A percentile compares a stretch with the other conserved stretches of the same genome.
These are phyloP conservation scores for Hypothenemus hampei DNA, from an alignment of 1,140 invertebrate species.

Conservation along the genomic window DNA sequence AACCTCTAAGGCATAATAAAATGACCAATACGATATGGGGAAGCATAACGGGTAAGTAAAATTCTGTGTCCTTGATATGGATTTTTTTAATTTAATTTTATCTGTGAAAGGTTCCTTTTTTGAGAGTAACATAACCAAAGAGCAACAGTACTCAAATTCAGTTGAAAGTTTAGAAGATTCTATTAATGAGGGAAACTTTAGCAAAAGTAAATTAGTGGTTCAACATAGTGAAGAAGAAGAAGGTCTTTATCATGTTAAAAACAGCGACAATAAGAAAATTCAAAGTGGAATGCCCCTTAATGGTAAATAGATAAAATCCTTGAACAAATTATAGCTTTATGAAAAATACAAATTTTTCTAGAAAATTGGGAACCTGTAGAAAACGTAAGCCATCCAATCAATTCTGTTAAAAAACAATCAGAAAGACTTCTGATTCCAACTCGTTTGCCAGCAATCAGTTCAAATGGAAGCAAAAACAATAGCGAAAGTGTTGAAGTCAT, in stretches of 20 bases:
- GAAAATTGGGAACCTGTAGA: no score
- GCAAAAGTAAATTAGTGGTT: constrained; percentile 56
- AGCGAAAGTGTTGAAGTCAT: constrained; percentile 69
- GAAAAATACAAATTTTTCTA: no score
- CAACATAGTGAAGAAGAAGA: constrained; percentile 46
- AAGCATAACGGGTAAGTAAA: constrained; percentile 64
- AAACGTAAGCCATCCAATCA: no score
- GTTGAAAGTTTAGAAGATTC: constrained; percentile 46
- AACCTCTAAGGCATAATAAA: constrained; percentile 44
- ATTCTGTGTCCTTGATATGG: no score
- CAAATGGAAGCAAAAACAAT: constrained; percentile 60
- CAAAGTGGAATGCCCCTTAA: neutral
- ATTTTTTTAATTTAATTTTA: no score
- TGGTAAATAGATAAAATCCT: neutral
- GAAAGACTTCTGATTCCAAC: constrained; percentile 42
- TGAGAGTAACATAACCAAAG: constrained; percentile 53
- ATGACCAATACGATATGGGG: constrained; percentile 59
- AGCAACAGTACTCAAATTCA: constrained; percentile 54
- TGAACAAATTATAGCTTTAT: no score
- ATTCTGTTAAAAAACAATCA: neutral
- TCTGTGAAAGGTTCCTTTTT: constrained; percentile 60
- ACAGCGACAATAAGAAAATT: no score
- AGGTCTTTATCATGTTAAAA: no score
- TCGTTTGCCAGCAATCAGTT: constrained; percentile 58
- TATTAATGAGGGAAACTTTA: constrained; percentile 48